phyloP scores from a whole-genome alignment of 2,113 vertebrate genomes.

The Hyla sarda region DNA sequence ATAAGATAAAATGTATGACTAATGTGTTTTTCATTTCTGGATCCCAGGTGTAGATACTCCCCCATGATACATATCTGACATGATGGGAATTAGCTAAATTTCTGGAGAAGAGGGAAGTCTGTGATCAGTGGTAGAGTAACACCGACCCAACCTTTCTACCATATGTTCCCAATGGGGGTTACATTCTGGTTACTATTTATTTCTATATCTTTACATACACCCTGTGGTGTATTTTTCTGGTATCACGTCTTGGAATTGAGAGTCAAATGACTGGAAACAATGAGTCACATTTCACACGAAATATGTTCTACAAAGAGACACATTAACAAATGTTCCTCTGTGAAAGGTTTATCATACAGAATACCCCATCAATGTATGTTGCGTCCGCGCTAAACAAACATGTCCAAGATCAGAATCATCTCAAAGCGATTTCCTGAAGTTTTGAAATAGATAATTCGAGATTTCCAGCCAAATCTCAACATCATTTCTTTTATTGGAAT shows the following conservation, averaged over 20 bases:
- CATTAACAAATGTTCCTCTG: not conserved
- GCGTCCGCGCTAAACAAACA: not conserved
- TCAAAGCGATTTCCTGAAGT: not conserved
- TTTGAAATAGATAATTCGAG: not conserved
- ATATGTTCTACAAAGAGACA: not conserved
- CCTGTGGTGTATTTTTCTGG: not conserved
- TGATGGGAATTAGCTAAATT: not conserved
- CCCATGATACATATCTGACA: not conserved
- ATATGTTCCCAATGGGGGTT: not conserved
- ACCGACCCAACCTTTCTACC: not conserved
- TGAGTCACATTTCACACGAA: not conserved
- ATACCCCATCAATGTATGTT: not conserved
- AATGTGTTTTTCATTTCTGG: not conserved
- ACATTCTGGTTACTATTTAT: not conserved
- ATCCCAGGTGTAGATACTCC: constrained; percentile 3
- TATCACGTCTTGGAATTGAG: not conserved
- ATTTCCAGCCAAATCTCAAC: not conserved
- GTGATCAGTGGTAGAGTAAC: too few relatives aligned
- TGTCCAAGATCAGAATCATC: not conserved
- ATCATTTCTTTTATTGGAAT: not conserved
- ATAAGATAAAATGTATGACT: not conserved
- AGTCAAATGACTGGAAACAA: not conserved
- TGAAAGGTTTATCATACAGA: not conserved
- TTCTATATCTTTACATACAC: not conserved
- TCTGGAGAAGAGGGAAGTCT: not conserved